Evolutionary conservation across 2,888 invertebrate species (phyloP), one percentile per base, ranked within the genome.

Genomic region (Polyommatus icarus): DNA sequence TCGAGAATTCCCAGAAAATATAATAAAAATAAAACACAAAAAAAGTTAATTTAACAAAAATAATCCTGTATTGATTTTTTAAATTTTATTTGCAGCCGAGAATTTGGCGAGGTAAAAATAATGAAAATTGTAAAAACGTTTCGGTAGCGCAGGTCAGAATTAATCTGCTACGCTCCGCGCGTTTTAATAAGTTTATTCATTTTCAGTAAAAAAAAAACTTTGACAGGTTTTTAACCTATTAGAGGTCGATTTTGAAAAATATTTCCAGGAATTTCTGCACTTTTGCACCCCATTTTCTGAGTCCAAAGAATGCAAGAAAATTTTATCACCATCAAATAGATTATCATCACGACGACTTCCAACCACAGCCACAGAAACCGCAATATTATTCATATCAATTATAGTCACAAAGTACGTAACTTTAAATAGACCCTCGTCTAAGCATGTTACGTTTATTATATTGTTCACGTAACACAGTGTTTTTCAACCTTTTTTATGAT

Each of bases 381-480:
- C 10, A 7, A 40, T 40, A 40, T 10, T 46, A 46, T 46, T 46
- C 18, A 54, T 54, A 18, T 18, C 4, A 18, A 59, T 59, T 20
- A 59, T 8, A 20, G 2, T 59, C 59, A 20, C n/a, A 20, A 20
- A n/a, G n/a, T n/a, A 59, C 20, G 8, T 20, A 7, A 59, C 18
- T 71, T 71, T 36, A 18, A 36, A 71, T 71, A 18, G 6, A 71
- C 32, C 18, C 29, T 32, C n/a, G 29, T 32, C 2, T 71, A 71
- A 6, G 20, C 8, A 18, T 15, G 15, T 73, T 50, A 46, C 12
- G 40, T 46, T 73, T 72, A 71, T 71, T 36, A 15, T 73, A 50
- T 46, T 18, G 76, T 76, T 76, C 78, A 76, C 77, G 77, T 79
- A 50, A 50, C 50, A 50, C 72, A 71, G 40, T 40, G 40, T 40